Evolutionary conservation across 1,140 invertebrate species (phyloP).

Genomic region (Nephila pilipes): DNA sequence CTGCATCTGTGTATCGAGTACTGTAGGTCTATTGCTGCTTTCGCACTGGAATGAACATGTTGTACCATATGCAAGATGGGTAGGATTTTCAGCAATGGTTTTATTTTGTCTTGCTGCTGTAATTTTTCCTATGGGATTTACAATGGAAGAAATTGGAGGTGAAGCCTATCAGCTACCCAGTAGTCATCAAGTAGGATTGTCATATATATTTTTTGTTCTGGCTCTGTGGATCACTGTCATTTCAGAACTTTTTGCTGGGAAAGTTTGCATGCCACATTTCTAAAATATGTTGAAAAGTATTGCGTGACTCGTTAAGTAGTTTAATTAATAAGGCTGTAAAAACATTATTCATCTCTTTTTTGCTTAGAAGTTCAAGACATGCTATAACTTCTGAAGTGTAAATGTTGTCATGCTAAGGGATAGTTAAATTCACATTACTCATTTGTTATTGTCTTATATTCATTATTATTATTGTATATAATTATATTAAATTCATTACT

Average conservation of each 20-base stretch:
- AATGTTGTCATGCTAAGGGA: too few relatives aligned
- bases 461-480: too few relatives aligned
- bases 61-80: slow-evolving; percentile 95
- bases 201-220: slow-evolving; percentile 96
- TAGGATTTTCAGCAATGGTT: slow-evolving; percentile 98
- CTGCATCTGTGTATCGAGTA: slow-evolving; percentile 95
- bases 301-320: too few relatives aligned
- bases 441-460: too few relatives aligned
- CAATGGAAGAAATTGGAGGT: slow-evolving; percentile 96
- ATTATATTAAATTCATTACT: too few relatives aligned
- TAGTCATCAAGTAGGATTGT: slow-evolving; percentile 96
- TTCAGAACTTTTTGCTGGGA: slow-evolving; percentile 97
- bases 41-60: slow-evolving; percentile 95
- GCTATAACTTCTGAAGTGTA: too few relatives aligned
- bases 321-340: too few relatives aligned
- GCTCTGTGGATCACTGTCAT: slow-evolving; percentile 98
- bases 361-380: too few relatives aligned
- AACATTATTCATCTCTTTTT: too few relatives aligned
- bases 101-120: slow-evolving; percentile 96
- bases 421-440: too few relatives aligned
- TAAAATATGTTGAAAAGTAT: slow-evolving; percentile 81
- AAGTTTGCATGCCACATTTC: slow-evolving; percentile 97
- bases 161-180: slow-evolving; percentile 97
- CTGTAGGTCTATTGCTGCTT: slow-evolving; percentile 91
- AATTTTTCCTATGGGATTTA: slow-evolving; percentile 97